Base-by-base conservation (phyloP, 2,888 invertebrate species). In the Neocrepidodera transversa region DNA sequence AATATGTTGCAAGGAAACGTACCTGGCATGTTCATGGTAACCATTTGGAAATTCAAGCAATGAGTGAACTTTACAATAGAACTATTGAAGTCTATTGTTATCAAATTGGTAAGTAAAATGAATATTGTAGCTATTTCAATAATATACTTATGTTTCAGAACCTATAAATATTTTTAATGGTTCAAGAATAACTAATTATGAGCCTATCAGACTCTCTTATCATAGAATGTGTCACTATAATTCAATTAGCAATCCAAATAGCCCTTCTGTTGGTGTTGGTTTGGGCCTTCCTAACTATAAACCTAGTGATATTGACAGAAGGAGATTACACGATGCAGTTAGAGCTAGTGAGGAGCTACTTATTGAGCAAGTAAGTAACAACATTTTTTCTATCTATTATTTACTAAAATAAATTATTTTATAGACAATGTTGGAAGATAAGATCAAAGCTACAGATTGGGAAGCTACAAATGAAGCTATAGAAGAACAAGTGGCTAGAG, bases 381-480 rank as follows among this genome's bases (percentile, higher is more conserved):
- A 3, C 28, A 1, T 5, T 10, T n/a, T n/a, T n/a, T n/a, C n/a
- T n/a, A 6, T 54, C 8, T 45, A 23, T 54, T 30, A 8, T 40
- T 45, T 32, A 13, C 40, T n/a, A n/a, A n/a, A n/a, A n/a, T n/a
- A n/a, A n/a, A n/a, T n/a, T n/a, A n/a, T n/a, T 67, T 65, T 73
- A 1, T 65, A 91, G 88, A 89, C 92, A 1, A 95, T 95, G 93
- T 82, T 95, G 69, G 91, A 94, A 78, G 94, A 95, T 77, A 95
- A 95, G 77, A 79, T 94, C 43, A 86, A 89, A 71, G 93, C 93
- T 62, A 93, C 93, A 4, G 94, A 95, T 78, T 93, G 92, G 92
- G 93, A 95, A 78, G 90, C 93, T 6, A 95, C 94, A 0, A 92
- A 92, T 75, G 92, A 93, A 77, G 91, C 91, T n/a, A 88, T 94